Percentiles rank a stretch among this genome's conserved stretches.
Evolutionary conservation across 2,888 invertebrate genomes (phyloP).

Genomic region (Heliconius sara): DNA sequence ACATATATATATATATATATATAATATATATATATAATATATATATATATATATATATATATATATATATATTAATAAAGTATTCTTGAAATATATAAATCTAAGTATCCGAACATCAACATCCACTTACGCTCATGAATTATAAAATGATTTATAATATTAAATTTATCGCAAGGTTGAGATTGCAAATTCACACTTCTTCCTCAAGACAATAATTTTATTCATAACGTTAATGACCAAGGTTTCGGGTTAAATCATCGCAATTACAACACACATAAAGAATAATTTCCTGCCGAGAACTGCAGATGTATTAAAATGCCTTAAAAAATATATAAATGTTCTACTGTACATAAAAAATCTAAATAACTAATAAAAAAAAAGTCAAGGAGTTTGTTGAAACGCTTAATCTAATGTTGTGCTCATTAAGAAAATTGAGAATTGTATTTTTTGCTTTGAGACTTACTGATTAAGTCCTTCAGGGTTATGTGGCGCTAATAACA

Average conservation of each 20-base stretch:
- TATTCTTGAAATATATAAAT: neutral
- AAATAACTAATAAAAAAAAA: conserved; percentile 5
- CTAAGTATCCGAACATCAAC: neutral
- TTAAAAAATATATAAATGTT: conserved; percentile 23
- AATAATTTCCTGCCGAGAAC: conserved; percentile 21
- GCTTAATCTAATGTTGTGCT: conserved; percentile 1
- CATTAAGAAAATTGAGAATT: neutral
- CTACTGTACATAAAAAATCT: neutral
- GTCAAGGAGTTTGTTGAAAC: neutral
- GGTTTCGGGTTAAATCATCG: conserved; percentile 28
- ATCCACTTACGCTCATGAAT: neutral
- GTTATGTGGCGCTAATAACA: neutral
- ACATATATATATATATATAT: no score
- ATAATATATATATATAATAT: no score
- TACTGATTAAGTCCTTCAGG: conserved; percentile 11
- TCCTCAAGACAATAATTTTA: conserved; percentile 34
- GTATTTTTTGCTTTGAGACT: neutral
- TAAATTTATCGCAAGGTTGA: conserved; percentile 29
- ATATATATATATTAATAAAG: no score
- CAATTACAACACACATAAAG: conserved; percentile 24
- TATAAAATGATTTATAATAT: conserved; percentile 21
- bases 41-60: no score
- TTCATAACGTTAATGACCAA: conserved; percentile 33
- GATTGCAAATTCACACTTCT: conserved; percentile 29
- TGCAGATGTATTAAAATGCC: conserved; percentile 16